A percentile compares a stretch with the other conserved stretches of the same genome.
Conservation (phyloP, 2,113 vertebrate genomes). For the Sardina pilchardus region DNA sequence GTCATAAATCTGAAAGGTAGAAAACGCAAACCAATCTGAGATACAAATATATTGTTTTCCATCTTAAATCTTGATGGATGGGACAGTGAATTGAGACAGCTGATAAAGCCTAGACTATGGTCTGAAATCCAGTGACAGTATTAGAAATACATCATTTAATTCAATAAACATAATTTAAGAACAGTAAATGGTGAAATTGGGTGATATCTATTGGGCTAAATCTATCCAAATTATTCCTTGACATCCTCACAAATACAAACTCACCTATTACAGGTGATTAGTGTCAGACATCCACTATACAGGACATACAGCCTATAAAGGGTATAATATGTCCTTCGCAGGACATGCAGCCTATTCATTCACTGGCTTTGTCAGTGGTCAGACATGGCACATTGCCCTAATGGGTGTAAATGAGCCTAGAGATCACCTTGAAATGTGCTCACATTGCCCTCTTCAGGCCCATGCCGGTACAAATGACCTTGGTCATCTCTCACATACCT, state of each 20-base stretch:
- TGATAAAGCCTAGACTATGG: background rate
- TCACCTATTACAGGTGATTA: background rate
- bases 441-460: conserved; percentile 56
- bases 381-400: conserved; percentile 31
- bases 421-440: conserved; percentile 43
- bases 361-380: conserved; percentile 27
- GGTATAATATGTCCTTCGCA: conserved; percentile 16
- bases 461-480: conserved; percentile 53
- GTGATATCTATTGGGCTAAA: background rate
- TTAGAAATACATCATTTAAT: background rate
- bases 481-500: conserved; percentile 43
- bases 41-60: too few species aligned
- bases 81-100: background rate
- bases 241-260: background rate
- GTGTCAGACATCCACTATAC: background rate
- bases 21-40: too few species aligned
- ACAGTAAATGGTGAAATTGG: background rate
- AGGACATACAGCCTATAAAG: background rate
- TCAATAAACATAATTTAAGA: background rate
- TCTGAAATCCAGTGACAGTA: background rate
- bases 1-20: too few species aligned
- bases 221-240: background rate
- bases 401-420: conserved; percentile 30
- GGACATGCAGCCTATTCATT: background rate
- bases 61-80: background rate